A percentile compares a stretch with the other conserved stretches of the same genome.
Evolutionary conservation across 30 jellyfish, hydroid and myxozoan genomes (phyloP).

Genomic region (Haliclystus octoradiatus): DNA sequence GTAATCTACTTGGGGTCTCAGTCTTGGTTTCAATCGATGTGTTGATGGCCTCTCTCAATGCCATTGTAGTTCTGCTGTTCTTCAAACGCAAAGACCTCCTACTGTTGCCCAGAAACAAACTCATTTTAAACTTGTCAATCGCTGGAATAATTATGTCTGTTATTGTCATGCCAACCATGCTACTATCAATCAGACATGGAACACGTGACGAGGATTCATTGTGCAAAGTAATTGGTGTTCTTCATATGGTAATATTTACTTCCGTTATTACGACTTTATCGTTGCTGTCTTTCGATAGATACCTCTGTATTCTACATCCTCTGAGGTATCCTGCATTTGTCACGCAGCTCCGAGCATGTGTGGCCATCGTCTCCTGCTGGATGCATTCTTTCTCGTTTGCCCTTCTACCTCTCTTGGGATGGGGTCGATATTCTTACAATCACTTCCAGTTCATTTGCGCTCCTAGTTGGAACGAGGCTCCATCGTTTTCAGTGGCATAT

Average conservation of each 20-base stretch:
- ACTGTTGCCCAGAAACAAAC: constrained; percentile 37
- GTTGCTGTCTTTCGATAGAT: constrained; percentile 47
- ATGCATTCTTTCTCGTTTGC: constrained; percentile 29
- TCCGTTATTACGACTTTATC: constrained; percentile 33
- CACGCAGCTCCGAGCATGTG: constrained; percentile 39
- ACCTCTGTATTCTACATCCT: constrained; percentile 50
- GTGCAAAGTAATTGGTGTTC: constrained; percentile 41
- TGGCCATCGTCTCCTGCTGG: constrained; percentile 36
- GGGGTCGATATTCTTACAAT: constrained; percentile 28
- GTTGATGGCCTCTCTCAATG: constrained; percentile 8
- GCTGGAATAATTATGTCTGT: constrained; percentile 15
- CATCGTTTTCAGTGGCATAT: constrained; percentile 21
- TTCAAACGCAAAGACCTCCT: constrained; percentile 32
- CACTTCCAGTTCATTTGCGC: constrained; percentile 21
- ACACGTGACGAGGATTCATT: constrained; percentile 14
- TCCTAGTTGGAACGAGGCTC: constrained; percentile 21
- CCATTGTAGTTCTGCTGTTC: constrained; percentile 23
- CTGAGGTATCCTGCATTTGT: constrained; percentile 40
- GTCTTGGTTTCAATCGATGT: background rate
- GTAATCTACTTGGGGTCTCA: too few relatives aligned
- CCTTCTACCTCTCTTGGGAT: constrained; percentile 62
- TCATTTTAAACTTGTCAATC: constrained; percentile 28
- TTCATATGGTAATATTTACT: constrained; percentile 8
- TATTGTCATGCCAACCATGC: constrained; percentile 25
- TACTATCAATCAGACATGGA: constrained; percentile 3